These are phyloP conservation scores for Drosophila erecta DNA, from an alignment of 1,140 invertebrate genomes.

Conservation along the genomic window DNA sequence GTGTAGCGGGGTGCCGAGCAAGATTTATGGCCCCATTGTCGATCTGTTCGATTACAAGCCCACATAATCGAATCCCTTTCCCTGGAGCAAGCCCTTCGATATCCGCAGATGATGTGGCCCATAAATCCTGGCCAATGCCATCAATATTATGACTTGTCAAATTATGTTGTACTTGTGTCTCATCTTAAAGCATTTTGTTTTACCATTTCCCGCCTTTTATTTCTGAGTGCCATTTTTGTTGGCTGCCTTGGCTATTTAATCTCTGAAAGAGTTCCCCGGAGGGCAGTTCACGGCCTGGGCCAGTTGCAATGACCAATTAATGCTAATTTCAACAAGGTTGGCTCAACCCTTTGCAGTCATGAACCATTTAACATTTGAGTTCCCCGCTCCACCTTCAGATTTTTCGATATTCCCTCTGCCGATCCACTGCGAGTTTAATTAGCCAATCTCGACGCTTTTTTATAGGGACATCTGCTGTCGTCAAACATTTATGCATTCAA, in stretches of 20 bases:
- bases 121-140: constrained; percentile 71
- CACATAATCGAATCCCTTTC: constrained; percentile 68
- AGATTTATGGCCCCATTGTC: constrained; percentile 77
- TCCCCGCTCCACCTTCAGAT: background rate
- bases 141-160: constrained; percentile 83
- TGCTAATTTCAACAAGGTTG: constrained; percentile 63
- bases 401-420: background rate
- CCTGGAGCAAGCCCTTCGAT: constrained; percentile 5
- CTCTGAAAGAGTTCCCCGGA: constrained; percentile 52
- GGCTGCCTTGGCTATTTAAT: constrained; percentile 37
- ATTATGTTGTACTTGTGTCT: constrained; percentile 72
- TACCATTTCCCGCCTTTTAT: constrained; percentile 18
- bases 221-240: constrained; percentile 4
- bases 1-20: constrained; percentile 52
- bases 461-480: constrained; percentile 42
- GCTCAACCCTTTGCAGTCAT: constrained; percentile 52
- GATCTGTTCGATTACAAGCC: constrained; percentile 81
- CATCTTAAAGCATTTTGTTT: constrained; percentile 56
- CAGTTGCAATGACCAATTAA: constrained; percentile 71
- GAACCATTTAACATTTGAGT: constrained; percentile 67
- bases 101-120: constrained; percentile 63
- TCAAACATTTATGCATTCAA: constrained; percentile 9
- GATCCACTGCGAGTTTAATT: constrained; percentile 56
- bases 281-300: constrained; percentile 37
- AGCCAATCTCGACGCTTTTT: constrained; percentile 60